These are phyloP conservation scores for Drosophila hydei DNA, from an alignment of 1,140 invertebrate genomes.

Conservation along the genomic window DNA sequence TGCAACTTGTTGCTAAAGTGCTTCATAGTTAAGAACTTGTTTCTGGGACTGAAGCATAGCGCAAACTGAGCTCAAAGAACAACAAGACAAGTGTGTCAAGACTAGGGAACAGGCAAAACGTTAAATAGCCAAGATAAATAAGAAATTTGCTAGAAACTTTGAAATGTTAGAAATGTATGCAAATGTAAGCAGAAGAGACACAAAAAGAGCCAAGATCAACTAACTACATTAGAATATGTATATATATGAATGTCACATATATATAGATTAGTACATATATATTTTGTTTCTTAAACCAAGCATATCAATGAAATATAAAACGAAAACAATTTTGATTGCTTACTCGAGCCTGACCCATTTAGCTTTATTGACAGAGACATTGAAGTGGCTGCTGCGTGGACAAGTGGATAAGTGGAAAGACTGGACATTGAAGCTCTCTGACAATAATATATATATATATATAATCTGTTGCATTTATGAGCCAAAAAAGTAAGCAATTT, in stretches of 20 bases:
- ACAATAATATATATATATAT: slow-evolving; percentile 5
- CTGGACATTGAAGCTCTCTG: slow-evolving; percentile 6
- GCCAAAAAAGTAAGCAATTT: slow-evolving; percentile 6
- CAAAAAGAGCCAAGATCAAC: too few relatives aligned
- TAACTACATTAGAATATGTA: too few relatives aligned
- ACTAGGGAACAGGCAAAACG: neutral
- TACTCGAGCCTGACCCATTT: slow-evolving; percentile 54
- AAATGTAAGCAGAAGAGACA: too few relatives aligned
- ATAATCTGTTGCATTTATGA: slow-evolving; percentile 52
- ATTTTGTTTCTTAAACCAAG: neutral
- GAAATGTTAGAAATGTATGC: too few relatives aligned
- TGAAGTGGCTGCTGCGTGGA: slow-evolving; percentile 45
- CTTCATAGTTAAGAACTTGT: slow-evolving; percentile 14
- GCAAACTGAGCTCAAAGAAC: neutral
- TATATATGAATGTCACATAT: neutral
- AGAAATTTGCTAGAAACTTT: neutral
- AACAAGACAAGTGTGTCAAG: neutral
- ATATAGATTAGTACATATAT: neutral
- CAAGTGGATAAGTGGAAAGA: slow-evolving; percentile 22
- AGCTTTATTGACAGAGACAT: slow-evolving; percentile 50
- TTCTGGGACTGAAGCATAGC: slow-evolving; percentile 8
- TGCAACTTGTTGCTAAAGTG: slow-evolving; percentile 71
- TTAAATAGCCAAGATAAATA: neutral
- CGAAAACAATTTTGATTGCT: slow-evolving; percentile 44
- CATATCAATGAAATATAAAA: slow-evolving; percentile 20